Percentiles rank a stretch among this genome's conserved stretches.
Conservation (phyloP, 30 jellyfish, hydroid and myxozoan species). For the Phacellophora camtschatica region DNA sequence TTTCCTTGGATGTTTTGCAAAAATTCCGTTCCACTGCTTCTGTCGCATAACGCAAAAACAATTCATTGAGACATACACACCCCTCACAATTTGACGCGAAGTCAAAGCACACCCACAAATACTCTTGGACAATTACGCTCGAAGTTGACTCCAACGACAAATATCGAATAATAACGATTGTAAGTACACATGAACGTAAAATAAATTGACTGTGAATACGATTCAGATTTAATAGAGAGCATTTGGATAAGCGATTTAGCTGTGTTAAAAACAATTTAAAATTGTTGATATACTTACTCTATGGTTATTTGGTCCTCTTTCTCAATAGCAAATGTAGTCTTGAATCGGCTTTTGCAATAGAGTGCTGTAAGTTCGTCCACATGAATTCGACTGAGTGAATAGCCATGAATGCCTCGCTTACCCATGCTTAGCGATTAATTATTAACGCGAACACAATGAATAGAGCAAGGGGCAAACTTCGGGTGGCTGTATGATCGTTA, state of each 20-base stretch:
- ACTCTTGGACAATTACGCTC: conserved; percentile 16
- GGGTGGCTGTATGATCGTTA: conserved; percentile 71
- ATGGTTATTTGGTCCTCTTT: conserved; percentile 57
- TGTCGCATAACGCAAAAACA: too few relatives aligned
- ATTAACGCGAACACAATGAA: conserved; percentile 80
- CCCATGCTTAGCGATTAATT: conserved; percentile 69
- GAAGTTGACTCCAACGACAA: conserved; percentile 46
- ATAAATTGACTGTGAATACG: conserved; percentile 5
- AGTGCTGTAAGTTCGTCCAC: conserved; percentile 77
- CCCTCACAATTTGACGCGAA: too few relatives aligned
- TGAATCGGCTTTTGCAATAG: conserved; percentile 59
- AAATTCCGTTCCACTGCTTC: too few relatives aligned
- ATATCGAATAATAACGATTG: background rate
- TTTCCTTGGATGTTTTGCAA: too few relatives aligned
- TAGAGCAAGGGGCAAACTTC: conserved; percentile 67
- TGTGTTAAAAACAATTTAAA: conserved; percentile 36
- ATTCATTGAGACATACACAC: too few relatives aligned
- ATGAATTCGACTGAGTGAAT: conserved; percentile 83
- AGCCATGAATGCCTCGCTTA: conserved; percentile 76
- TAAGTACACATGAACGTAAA: conserved; percentile 20
- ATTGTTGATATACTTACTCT: conserved; percentile 74
- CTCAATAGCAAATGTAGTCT: conserved; percentile 15
- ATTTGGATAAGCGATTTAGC: conserved; percentile 52
- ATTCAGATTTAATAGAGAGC: conserved; percentile 41
- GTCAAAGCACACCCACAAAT: conserved; percentile 19